phyloP scores from a whole-genome alignment of 2,113 vertebrate genomes.

The Odobenus rosmarus region DNA sequence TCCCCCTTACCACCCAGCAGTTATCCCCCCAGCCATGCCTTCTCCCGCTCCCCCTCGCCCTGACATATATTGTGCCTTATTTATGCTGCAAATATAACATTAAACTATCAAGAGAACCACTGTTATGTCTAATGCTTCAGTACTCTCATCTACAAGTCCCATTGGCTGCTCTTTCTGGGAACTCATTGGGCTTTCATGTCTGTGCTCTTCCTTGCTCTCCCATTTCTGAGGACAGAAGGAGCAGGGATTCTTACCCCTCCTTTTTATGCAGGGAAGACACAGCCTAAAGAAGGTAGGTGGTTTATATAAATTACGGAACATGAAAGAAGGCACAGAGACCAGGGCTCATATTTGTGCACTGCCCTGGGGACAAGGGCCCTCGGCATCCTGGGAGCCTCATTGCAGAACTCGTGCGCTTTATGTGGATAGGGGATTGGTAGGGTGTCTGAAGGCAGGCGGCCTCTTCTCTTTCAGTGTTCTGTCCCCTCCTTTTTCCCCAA shows the following conservation, averaged over 20 bases:
- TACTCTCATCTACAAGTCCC: neutral
- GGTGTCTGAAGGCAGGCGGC: neutral
- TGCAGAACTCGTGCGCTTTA: neutral
- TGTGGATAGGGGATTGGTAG: too few relatives aligned
- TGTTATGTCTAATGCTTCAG: slow-evolving; percentile 65
- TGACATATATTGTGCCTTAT: slow-evolving; percentile 89
- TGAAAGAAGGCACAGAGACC: neutral
- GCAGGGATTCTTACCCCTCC: neutral
- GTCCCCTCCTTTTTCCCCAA: neutral
- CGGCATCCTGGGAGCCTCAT: neutral
- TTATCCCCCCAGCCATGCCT: slow-evolving; percentile 66
- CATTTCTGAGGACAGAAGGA: neutral
- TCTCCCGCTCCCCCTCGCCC: slow-evolving; percentile 70
- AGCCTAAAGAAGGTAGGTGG: neutral
- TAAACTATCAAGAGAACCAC: slow-evolving; percentile 83
- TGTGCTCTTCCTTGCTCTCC: neutral
- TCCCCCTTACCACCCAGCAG: slow-evolving; percentile 61
- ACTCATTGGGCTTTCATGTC: neutral
- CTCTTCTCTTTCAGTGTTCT: neutral
- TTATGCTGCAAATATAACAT: slow-evolving; percentile 89
- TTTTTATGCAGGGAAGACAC: neutral
- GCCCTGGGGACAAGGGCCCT: neutral
- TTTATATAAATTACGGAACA: neutral
- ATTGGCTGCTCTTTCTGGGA: neutral
- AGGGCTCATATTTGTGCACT: neutral